A percentile compares a stretch with the other conserved stretches of the same genome.
Evolutionary conservation across 1,140 invertebrate species (phyloP).

Genomic region (Drosophila tropicalis): DNA sequence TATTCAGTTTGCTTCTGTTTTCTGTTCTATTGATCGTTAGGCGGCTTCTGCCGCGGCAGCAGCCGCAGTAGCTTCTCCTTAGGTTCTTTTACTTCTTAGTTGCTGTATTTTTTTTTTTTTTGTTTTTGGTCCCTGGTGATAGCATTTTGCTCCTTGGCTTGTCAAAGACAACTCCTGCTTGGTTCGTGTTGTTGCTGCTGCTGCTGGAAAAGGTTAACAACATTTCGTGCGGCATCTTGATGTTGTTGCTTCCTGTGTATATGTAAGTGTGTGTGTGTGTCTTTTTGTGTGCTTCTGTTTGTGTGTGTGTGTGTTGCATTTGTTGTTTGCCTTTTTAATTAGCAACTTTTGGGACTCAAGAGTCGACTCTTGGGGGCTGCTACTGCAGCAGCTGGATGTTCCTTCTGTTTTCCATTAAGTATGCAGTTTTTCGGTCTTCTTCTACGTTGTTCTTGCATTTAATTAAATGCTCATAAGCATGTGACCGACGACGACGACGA

Average conservation of each 20-base stretch:
- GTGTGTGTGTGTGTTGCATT: conserved; percentile 19
- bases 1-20: conserved; percentile 48
- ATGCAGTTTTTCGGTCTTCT: conserved; percentile 67
- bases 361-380: conserved; percentile 35
- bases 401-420: conserved; percentile 64
- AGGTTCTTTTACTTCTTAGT: conserved; percentile 13
- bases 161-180: conserved; percentile 71
- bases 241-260: conserved; percentile 70
- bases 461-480: conserved; percentile 81
- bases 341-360: conserved; percentile 76
- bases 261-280: conserved; percentile 40
- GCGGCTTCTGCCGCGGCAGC: conserved; percentile 55
- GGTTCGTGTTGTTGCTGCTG: conserved; percentile 43
- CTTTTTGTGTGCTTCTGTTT: conserved; percentile 12
- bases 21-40: conserved; percentile 79
- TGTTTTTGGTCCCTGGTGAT: conserved; percentile 76
- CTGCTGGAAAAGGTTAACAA: conserved; percentile 72
- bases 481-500: conserved; percentile 45
- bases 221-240: conserved; percentile 79
- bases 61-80: conserved; percentile 36
- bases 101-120: conserved; percentile 34
- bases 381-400: conserved; percentile 24
- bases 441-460: conserved; percentile 74
- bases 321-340: conserved; percentile 80
- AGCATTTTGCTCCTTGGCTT: conserved; percentile 79